A percentile compares a stretch with the other conserved stretches of the same genome.
Conservation (phyloP, 92 coral and sea anemone species). For the Zoanthus sociatus region DNA sequence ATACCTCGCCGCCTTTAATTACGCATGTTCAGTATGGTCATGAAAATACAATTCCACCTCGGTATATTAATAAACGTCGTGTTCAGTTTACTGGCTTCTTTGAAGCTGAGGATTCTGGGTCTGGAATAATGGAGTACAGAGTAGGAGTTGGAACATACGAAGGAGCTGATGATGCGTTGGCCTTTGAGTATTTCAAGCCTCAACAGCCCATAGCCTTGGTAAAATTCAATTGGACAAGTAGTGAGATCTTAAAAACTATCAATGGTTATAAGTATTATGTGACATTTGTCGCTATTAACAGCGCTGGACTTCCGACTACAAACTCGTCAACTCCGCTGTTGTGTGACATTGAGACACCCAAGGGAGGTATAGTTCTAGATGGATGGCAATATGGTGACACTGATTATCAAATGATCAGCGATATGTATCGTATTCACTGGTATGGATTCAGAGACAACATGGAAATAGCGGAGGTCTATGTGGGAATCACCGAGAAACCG, state of each 20-base stretch:
- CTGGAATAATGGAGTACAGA: conserved; percentile 76
- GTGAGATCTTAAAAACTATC: conserved; percentile 36
- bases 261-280: conserved; percentile 84
- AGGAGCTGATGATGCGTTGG: conserved; percentile 87
- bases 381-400: conserved; percentile 95
- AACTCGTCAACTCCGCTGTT: conserved; percentile 78
- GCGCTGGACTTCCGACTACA: conserved; percentile 81
- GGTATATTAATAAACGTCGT: conserved; percentile 41
- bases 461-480: conserved; percentile 69
- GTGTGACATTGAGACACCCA: conserved; percentile 85
- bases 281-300: conserved; percentile 79
- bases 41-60: conserved; percentile 52
- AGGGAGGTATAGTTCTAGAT: conserved; percentile 76
- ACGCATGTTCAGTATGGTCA: conserved; percentile 77
- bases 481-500: conserved; percentile 77
- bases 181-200: conserved; percentile 47
- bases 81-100: conserved; percentile 73
- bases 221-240: conserved; percentile 88
- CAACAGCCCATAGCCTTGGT: conserved; percentile 54
- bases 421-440: conserved; percentile 94
- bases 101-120: conserved; percentile 83
- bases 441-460: conserved; percentile 82
- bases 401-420: conserved; percentile 74
- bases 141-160: conserved; percentile 89
- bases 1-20: conserved; percentile 81